Evolutionary conservation across 2,113 vertebrate genomes (phyloP).

Genomic region (Eubucco bourcierii): DNA sequence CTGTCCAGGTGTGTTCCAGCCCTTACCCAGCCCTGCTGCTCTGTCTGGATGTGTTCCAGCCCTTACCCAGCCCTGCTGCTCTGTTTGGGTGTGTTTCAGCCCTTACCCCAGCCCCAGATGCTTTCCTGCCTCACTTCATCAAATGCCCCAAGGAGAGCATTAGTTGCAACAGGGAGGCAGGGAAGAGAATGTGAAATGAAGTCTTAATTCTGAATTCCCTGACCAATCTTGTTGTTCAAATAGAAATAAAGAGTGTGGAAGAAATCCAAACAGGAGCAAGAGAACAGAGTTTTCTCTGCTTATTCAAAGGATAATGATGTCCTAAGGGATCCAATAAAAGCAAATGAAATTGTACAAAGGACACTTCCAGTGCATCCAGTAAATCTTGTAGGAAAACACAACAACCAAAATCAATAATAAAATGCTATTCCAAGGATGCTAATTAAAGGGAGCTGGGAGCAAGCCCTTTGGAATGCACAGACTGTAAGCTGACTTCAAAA

Average conservation of each 20-base stretch:
- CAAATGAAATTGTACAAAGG: constrained; percentile 35
- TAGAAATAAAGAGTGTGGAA: constrained; percentile 34
- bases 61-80: background rate
- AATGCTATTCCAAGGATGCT: background rate
- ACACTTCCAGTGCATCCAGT: background rate
- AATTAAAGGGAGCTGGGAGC: background rate
- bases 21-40: too few species aligned
- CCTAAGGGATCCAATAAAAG: constrained; percentile 49
- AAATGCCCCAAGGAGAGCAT: background rate
- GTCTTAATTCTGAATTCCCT: constrained; percentile 49
- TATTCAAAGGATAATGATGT: constrained; percentile 49
- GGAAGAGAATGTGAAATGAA: background rate
- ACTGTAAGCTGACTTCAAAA: background rate
- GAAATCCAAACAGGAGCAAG: constrained; percentile 26
- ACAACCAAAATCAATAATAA: constrained; percentile 16
- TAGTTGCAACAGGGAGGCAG: background rate
- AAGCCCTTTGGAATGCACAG: background rate
- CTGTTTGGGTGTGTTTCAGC: background rate
- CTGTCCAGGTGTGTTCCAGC: background rate
- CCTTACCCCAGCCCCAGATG: too few species aligned
- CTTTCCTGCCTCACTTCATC: background rate
- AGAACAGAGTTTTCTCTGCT: background rate
- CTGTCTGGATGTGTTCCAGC: too few species aligned
- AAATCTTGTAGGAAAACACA: constrained; percentile 30
- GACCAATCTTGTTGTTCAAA: constrained; percentile 5